phyloP scores from a whole-genome alignment of 1,140 invertebrate species.

The Bombus consobrinus region DNA sequence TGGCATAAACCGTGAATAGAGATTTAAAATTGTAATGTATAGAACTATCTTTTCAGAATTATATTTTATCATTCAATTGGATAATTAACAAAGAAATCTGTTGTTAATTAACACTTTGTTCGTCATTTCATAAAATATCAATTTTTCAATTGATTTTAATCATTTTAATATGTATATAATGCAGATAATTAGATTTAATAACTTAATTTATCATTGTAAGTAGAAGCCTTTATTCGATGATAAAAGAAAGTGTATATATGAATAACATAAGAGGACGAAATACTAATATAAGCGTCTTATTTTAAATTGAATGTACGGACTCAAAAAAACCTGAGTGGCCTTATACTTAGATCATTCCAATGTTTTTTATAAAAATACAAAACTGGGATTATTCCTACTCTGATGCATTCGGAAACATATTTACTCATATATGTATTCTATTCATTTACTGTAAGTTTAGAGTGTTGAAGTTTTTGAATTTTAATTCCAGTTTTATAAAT shows the following conservation, averaged over 20 bases:
- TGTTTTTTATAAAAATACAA: conserved; percentile 51
- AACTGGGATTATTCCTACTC: conserved; percentile 29
- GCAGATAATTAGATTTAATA: conserved; percentile 44
- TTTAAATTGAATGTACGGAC: conserved; percentile 31
- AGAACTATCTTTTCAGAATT: not conserved
- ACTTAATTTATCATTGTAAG: conserved; percentile 45
- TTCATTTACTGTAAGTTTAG: conserved; percentile 71
- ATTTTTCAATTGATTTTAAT: conserved; percentile 29
- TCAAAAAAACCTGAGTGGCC: conserved; percentile 54
- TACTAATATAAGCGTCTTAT: conserved; percentile 43
- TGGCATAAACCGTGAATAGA: not conserved
- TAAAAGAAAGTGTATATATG: conserved; percentile 45
- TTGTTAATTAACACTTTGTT: conserved; percentile 13
- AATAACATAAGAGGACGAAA: conserved; percentile 36
- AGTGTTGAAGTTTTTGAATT: conserved; percentile 81
- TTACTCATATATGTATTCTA: conserved; percentile 72
- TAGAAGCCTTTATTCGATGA: conserved; percentile 33
- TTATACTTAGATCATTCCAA: conserved; percentile 65
- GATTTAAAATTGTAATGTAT: conserved; percentile 13
- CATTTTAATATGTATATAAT: conserved; percentile 54
- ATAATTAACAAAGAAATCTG: conserved; percentile 15
- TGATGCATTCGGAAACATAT: conserved; percentile 51
- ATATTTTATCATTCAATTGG: conserved; percentile 19
- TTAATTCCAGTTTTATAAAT: conserved; percentile 78
- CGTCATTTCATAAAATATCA: not conserved